Base-by-base conservation (phyloP, 2,888 invertebrate species). In the Dermolepida albohirtum region DNA sequence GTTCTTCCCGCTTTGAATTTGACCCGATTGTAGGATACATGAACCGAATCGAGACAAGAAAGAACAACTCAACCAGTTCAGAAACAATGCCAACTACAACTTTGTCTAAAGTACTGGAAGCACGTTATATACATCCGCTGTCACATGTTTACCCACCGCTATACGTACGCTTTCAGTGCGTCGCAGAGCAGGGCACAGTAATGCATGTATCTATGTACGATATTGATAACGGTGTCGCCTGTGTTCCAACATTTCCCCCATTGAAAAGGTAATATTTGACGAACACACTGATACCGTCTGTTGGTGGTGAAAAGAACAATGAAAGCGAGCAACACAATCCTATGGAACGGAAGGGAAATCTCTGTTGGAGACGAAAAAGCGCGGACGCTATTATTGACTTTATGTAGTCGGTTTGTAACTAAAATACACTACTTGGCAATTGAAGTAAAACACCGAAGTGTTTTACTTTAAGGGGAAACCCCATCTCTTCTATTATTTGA, bases 51-150 rank as follows among this genome's bases (percentile, higher is more conserved):
- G 47, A 10, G 11, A 44, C 59, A 44, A 59, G 59, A 59, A 59
- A 44, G 59, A 59, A 59, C 29, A 11, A 44, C 22, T 44, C 59
- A 44, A 47, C 59, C 59, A 47, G 59, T 44, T 59, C 59, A 14
- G 59, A 47, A 59, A 59, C 59, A 59, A 59, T 59, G 17, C 16
- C n/a, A 10, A 43, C 57, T 12, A 27, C 22, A 27, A 59, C 16
- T 8, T 59, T 29, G 47, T 59, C 29, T 44, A 59, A 59, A 44
- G 44, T 16, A 44, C 44, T 14, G 12, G 12, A 14, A 59, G 44
- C 44, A 59, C 59, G 59, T 44, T 22, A 34, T 34, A 59, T 12
- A 16, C 59, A 59, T 59, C 59, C 59, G 59, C 44, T 44, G 44
- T 44, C 59, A 44, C 44, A 27, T 27, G 59, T 44, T 47, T 29